Evolutionary conservation across 2,888 invertebrate genomes (phyloP).

Genomic region (Electrophaes corylata): DNA sequence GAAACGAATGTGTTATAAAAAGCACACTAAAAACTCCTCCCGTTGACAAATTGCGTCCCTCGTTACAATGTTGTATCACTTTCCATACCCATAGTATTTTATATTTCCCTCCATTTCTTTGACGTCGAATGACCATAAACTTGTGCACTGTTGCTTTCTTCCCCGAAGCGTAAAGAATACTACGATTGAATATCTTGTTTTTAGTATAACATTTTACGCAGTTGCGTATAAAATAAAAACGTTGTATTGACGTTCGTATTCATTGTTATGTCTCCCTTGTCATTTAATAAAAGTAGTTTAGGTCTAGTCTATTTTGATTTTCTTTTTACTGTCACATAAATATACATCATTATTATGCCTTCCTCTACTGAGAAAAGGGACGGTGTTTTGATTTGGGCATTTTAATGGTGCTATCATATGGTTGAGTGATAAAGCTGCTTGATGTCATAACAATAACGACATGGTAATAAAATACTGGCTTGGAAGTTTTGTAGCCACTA

Average conservation of each 20-base stretch:
- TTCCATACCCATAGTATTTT: constrained; percentile 60
- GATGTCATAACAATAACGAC: constrained; percentile 16
- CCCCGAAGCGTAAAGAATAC: constrained; percentile 30
- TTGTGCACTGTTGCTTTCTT: constrained; percentile 47
- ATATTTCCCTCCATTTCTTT: constrained; percentile 57
- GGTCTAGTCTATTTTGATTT: not conserved
- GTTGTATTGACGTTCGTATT: constrained; percentile 38
- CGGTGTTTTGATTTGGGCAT: constrained; percentile 17
- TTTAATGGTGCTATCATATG: constrained; percentile 9
- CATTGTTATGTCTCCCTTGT: constrained; percentile 5
- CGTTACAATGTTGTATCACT: constrained; percentile 68
- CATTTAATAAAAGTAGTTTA: constrained; percentile 14
- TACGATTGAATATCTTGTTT: constrained; percentile 44
- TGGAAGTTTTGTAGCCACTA: constrained; percentile 7
- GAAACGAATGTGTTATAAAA: constrained; percentile 56
- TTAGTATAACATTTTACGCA: constrained; percentile 37
- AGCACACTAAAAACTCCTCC: constrained; percentile 63
- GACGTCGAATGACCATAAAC: constrained; percentile 55
- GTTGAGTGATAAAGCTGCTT: constrained; percentile 11
- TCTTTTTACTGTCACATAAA: constrained; percentile 1
- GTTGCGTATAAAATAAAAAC: constrained; percentile 42
- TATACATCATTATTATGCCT: not conserved
- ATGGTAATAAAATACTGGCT: constrained; percentile 16
- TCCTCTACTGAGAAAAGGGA: not conserved
- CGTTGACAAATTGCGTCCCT: constrained; percentile 71